These are phyloP conservation scores for Leucoma salicis DNA, from an alignment of 2,888 invertebrate genomes.

Conservation along the genomic window DNA sequence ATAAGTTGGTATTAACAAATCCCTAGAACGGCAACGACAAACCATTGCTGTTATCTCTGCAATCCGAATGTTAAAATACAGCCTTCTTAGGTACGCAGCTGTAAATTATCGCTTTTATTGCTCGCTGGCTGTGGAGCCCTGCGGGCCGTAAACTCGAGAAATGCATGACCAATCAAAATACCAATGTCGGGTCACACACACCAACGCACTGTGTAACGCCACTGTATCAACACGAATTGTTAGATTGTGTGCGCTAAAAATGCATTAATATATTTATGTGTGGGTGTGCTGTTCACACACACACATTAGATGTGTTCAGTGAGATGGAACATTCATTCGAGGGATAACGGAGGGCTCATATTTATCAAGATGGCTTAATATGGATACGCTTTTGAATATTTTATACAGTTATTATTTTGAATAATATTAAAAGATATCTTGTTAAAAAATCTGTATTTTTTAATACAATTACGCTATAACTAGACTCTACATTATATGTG, in stretches of 20 bases:
- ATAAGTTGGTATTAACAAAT: too few species aligned
- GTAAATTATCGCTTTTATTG: slow-evolving; percentile 75
- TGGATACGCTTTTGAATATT: slow-evolving; percentile 43
- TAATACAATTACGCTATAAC: too few species aligned
- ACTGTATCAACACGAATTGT: slow-evolving; percentile 18
- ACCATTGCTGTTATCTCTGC: slow-evolving; percentile 45
- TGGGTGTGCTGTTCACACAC: slow-evolving; percentile 46
- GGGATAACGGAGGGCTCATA: slow-evolving; percentile 79
- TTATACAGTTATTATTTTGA: slow-evolving; percentile 4
- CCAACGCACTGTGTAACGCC: slow-evolving; percentile 23
- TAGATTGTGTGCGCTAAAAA: slow-evolving; percentile 47
- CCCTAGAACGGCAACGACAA: too few species aligned
- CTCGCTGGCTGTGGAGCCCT: slow-evolving; percentile 60
- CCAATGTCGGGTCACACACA: slow-evolving; percentile 74
- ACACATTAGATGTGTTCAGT: slow-evolving; percentile 56
- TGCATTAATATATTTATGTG: slow-evolving; percentile 50
- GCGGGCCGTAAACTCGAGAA: slow-evolving; percentile 77
- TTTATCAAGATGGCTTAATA: slow-evolving; percentile 53
- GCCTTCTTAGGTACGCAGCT: slow-evolving; percentile 56
- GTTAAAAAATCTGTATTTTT: too few species aligned
- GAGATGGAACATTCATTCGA: slow-evolving; percentile 78
- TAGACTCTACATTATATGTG: too few species aligned
- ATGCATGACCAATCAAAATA: slow-evolving; percentile 83
- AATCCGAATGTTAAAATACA: slow-evolving; percentile 47
- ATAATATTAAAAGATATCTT: too few species aligned